Conservation (phyloP, 2,888 invertebrate genomes). For the Ormyrus thymus region DNA sequence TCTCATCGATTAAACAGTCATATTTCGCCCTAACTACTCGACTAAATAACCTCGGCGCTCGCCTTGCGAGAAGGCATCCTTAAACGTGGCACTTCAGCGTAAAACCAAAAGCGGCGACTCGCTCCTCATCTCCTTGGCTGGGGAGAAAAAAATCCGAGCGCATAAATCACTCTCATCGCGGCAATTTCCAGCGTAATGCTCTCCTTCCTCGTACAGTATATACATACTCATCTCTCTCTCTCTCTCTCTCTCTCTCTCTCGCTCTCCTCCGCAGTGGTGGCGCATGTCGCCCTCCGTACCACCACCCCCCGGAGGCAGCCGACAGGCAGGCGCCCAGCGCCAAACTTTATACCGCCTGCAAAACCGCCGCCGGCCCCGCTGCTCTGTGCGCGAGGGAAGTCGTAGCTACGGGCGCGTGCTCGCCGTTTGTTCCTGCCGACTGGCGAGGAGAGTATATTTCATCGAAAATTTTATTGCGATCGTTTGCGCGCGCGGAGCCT, state of each 20-base stretch:
- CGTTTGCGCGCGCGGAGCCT: too few species aligned
- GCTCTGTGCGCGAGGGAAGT: not conserved
- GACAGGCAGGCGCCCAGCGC: slow-evolving; percentile 31
- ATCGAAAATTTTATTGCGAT: too few species aligned
- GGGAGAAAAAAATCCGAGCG: not conserved
- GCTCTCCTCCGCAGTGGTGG: slow-evolving; percentile 41
- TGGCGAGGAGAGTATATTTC: too few species aligned
- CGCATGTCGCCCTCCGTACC: slow-evolving; percentile 25
- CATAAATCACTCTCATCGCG: slow-evolving; percentile 28
- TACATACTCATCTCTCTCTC: not conserved
- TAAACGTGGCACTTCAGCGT: not conserved
- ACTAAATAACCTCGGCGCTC: not conserved
- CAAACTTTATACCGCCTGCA: slow-evolving; percentile 21
- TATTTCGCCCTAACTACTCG: too few species aligned
- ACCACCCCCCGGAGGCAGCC: not conserved
- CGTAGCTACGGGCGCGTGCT: not conserved
- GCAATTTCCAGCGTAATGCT: slow-evolving; percentile 41
- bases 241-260: not conserved
- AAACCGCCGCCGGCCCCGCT: not conserved
- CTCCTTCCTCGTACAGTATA: slow-evolving; percentile 13
- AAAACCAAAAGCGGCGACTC: not conserved
- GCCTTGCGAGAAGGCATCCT: too few species aligned
- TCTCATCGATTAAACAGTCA: too few species aligned
- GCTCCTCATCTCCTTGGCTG: too few species aligned
- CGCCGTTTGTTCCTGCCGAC: too few species aligned